Conservation (phyloP, 2,113 vertebrate species). For the Kryptolebias marmoratus region DNA sequence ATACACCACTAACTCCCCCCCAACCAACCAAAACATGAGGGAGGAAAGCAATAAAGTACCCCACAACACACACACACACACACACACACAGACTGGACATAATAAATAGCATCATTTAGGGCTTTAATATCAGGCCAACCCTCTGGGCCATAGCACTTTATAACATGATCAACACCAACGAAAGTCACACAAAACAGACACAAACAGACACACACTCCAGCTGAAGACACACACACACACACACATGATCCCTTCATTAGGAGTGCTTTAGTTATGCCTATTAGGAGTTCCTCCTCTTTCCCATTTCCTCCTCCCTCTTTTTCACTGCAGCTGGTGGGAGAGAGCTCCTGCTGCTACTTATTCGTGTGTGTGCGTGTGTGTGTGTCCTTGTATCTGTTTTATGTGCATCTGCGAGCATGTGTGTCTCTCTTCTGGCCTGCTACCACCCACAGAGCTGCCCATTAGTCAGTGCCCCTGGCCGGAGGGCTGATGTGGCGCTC, state of each 20-base stretch:
- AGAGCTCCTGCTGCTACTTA: constrained; percentile 70
- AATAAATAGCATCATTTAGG: constrained; percentile 88
- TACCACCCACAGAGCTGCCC: constrained; percentile 65
- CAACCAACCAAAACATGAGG: constrained; percentile 66
- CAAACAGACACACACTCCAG: constrained; percentile 28
- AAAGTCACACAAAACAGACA: constrained; percentile 55
- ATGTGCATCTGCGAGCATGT: constrained; percentile 46
- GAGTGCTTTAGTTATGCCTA: constrained; percentile 80
- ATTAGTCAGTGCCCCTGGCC: constrained; percentile 84
- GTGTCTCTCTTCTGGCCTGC: constrained; percentile 61
- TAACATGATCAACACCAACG: constrained; percentile 80
- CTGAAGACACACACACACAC: constrained; percentile 44
- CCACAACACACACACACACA: constrained; percentile 43
- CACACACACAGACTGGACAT: constrained; percentile 66
- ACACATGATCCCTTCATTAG: constrained; percentile 71
- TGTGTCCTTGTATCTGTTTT: constrained; percentile 59
- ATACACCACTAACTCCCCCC: constrained; percentile 37
- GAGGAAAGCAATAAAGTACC: constrained; percentile 87
- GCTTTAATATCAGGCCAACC: constrained; percentile 84
- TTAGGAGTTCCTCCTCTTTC: constrained; percentile 71
- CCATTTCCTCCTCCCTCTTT: constrained; percentile 70
- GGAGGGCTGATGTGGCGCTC: constrained; percentile 77
- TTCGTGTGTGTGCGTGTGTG: constrained; percentile 46
- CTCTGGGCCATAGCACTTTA: constrained; percentile 81
- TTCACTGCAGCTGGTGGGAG: constrained; percentile 83